Conservation (phyloP, 2,113 vertebrate genomes). For the Corythornis cristatus region DNA sequence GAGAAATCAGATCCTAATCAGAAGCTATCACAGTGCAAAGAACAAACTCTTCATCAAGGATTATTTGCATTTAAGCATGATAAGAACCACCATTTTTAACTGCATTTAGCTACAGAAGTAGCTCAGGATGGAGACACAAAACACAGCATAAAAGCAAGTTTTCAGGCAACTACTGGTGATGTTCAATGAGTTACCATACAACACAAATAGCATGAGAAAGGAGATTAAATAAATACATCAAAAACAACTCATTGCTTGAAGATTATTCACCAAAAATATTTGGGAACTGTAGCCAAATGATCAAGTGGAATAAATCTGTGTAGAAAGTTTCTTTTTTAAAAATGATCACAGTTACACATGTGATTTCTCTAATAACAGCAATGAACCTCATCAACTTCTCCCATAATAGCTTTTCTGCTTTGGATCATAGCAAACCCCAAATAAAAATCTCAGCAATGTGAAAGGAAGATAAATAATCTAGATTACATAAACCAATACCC, state of each 20-base stretch:
- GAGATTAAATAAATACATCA: not conserved
- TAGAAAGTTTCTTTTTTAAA: not conserved
- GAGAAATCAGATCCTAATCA: conserved; percentile 55
- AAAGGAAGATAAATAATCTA: not conserved
- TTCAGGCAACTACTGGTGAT: not conserved
- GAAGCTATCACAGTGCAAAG: conserved; percentile 11
- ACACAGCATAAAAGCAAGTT: not conserved
- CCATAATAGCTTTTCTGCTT: rapidly evolving
- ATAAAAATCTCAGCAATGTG: not conserved
- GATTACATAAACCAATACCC: not conserved
- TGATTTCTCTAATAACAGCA: not conserved
- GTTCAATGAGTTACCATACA: not conserved
- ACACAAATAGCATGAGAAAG: not conserved
- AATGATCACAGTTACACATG: not conserved
- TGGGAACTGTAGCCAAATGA: not conserved
- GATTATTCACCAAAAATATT: not conserved
- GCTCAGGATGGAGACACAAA: not conserved
- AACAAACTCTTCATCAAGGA: conserved; percentile 29
- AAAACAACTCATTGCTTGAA: not conserved
- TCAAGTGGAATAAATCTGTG: not conserved
- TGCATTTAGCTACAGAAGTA: not conserved
- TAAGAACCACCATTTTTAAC: not conserved
- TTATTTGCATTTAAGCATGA: not conserved
- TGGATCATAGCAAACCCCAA: not conserved
- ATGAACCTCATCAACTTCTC: not conserved